Evolutionary conservation across 2,113 vertebrate species (phyloP).

Genomic region (Casuarius casuarius): DNA sequence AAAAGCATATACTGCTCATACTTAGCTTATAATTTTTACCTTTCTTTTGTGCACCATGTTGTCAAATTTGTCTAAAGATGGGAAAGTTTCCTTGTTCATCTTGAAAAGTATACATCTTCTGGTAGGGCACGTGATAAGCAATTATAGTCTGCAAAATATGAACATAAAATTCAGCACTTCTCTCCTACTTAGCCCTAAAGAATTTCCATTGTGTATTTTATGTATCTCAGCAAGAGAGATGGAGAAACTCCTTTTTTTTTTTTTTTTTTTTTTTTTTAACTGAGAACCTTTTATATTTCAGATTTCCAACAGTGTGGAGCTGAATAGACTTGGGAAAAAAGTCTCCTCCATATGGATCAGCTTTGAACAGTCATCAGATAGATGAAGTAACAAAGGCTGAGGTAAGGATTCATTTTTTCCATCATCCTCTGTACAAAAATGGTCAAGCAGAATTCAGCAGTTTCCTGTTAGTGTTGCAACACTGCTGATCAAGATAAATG

Average conservation of each 20-base stretch:
- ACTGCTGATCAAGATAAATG: background rate
- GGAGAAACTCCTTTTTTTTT: too few relatives aligned
- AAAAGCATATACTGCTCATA: too few relatives aligned
- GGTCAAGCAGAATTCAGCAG: background rate
- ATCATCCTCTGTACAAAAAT: background rate
- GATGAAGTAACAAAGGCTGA: background rate
- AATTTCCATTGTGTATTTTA: too few relatives aligned
- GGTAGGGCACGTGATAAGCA: constrained; percentile 37
- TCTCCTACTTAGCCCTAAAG: too few relatives aligned
- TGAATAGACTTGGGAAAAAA: too few relatives aligned
- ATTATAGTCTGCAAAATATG: background rate
- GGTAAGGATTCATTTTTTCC: too few relatives aligned
- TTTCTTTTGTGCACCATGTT: background rate
- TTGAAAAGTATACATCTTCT: constrained; percentile 1
- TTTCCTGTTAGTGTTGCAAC: background rate
- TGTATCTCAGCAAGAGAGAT: background rate
- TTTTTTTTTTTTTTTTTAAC: too few relatives aligned
- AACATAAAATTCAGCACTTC: too few relatives aligned
- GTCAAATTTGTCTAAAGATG: background rate
- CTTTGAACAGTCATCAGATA: background rate
- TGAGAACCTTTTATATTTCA: too few relatives aligned
- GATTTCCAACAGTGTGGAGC: too few relatives aligned
- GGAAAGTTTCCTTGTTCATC: constrained; percentile 22
- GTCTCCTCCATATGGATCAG: background rate
- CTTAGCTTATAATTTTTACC: background rate